Conservation (phyloP, 2,113 vertebrate genomes). For the Pterocles gutturalis region DNA sequence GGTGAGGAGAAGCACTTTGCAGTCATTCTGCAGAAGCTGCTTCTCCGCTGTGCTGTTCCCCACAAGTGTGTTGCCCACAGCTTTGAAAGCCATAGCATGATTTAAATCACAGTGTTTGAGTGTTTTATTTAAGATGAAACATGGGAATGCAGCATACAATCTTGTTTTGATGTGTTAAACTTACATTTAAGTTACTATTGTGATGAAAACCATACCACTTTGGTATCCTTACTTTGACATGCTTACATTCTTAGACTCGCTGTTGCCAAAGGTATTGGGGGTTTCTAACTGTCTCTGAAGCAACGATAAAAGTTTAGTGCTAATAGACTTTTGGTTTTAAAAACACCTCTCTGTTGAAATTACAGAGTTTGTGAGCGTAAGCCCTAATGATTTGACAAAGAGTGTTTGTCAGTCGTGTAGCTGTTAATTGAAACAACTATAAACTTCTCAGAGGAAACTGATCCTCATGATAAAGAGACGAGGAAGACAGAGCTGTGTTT, state of each 20-base stretch:
- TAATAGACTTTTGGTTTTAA: not conserved
- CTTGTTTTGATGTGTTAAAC: constrained; percentile 23
- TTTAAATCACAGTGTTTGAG: not conserved
- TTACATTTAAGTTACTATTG: not conserved
- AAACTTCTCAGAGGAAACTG: not conserved
- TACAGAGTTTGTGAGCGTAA: not conserved
- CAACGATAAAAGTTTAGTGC: not conserved
- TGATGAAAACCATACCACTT: constrained; percentile 26
- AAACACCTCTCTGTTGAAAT: not conserved
- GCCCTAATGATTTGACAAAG: not conserved
- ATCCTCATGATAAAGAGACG: accelerated
- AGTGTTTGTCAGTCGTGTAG: not conserved
- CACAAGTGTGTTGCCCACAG: not conserved
- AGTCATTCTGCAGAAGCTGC: not conserved
- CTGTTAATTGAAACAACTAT: not conserved
- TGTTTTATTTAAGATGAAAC: constrained; percentile 6
- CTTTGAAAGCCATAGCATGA: not conserved
- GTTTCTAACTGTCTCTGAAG: constrained; percentile 11
- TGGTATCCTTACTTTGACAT: constrained; percentile 1
- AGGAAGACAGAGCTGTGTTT: not conserved
- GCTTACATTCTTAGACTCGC: constrained; percentile 31
- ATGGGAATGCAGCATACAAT: not conserved
- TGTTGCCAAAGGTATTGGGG: constrained; percentile 11
- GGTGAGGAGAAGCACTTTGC: not conserved
- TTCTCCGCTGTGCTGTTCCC: not conserved